These are phyloP conservation scores for Oscheius sp. DNA, from an alignment of 2,888 invertebrate species.

Conservation along the genomic window DNA sequence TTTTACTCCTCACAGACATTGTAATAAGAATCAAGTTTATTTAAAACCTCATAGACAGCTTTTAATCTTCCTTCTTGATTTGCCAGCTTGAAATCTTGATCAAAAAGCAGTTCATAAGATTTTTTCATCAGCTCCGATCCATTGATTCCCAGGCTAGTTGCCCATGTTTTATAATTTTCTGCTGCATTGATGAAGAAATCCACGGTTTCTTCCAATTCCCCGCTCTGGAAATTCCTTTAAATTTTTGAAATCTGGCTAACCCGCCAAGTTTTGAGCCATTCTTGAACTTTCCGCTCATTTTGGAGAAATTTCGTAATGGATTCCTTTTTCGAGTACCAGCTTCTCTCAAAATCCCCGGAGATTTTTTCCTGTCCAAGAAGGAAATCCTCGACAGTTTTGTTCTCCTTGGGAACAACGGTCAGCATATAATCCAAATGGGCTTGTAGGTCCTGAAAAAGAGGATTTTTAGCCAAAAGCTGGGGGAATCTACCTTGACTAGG, in stretches of 20 bases:
- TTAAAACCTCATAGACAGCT: neutral
- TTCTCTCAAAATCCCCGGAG: neutral
- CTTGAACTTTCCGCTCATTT: conserved; percentile 5
- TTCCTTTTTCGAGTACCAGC: neutral
- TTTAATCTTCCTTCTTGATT: neutral
- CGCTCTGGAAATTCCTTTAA: neutral
- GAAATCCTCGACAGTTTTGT: neutral
- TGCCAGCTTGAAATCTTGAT: neutral
- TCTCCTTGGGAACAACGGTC: neutral
- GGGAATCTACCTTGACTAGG: neutral
- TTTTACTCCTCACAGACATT: no score
- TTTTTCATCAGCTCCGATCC: conserved; percentile 2
- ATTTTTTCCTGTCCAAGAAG: conserved; percentile 11
- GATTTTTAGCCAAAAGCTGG: neutral
- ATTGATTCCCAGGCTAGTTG: neutral
- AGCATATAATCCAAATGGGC: conserved; percentile 15
- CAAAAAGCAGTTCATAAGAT: neutral
- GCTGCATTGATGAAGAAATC: conserved; percentile 24
- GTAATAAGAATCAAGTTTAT: neutral
- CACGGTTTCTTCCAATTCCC: neutral
- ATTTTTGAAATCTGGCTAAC: neutral
- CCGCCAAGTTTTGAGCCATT: conserved; percentile 18
- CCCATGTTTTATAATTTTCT: conserved; percentile 10
- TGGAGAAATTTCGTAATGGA: conserved; percentile 10
- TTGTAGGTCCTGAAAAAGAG: conserved; percentile 5